These are phyloP conservation scores for Xylocopa sonorina DNA, from an alignment of 1,140 invertebrate species.

Conservation along the genomic window DNA sequence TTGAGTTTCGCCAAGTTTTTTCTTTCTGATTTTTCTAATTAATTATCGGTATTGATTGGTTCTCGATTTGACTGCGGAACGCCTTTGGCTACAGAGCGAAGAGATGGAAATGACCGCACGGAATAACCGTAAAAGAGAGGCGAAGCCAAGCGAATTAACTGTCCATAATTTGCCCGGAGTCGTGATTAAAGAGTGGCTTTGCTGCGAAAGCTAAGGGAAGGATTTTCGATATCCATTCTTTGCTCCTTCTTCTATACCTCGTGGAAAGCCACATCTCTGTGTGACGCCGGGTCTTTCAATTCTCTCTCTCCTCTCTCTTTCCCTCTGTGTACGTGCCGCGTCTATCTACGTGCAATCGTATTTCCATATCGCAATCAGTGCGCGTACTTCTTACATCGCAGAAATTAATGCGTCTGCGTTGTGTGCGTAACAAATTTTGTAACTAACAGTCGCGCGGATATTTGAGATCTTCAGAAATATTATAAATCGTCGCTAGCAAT, in stretches of 20 bases:
- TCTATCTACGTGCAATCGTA: neutral
- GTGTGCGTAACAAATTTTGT: neutral
- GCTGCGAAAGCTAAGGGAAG: conserved; percentile 41
- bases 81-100: conserved; percentile 55
- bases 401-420: neutral
- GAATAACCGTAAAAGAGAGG: conserved; percentile 59
- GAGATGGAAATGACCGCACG: conserved; percentile 65
- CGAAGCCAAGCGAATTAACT: conserved; percentile 64
- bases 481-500: neutral
- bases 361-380: neutral
- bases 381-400: neutral
- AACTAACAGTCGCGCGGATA: too few relatives aligned
- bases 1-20: conserved; percentile 72
- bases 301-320: too few relatives aligned
- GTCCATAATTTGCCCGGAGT: conserved; percentile 61
- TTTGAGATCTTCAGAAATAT: too few relatives aligned
- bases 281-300: neutral
- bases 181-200: conserved; percentile 62
- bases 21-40: conserved; percentile 74
- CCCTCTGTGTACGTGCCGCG: too few relatives aligned
- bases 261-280: neutral
- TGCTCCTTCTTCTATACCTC: neutral
- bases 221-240: conserved; percentile 58
- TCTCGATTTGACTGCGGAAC: conserved; percentile 68
- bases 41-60: conserved; percentile 77